Conservation (phyloP, 2,113 vertebrate species). For the Cheilinus undulatus region DNA sequence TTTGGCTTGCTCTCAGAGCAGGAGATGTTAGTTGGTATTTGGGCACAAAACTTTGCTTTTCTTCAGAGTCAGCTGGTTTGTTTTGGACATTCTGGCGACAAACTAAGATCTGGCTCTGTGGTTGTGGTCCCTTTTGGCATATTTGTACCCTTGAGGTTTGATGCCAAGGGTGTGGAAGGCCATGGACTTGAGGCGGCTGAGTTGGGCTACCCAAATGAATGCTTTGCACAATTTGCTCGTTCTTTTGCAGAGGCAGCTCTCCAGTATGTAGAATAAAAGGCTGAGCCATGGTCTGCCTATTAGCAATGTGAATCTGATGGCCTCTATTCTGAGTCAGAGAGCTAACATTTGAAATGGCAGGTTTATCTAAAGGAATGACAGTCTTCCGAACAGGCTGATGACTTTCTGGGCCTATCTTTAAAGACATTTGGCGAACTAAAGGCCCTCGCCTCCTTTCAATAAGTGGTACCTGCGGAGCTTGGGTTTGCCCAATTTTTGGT, state of each 20-base stretch:
- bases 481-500: slow-evolving; percentile 73
- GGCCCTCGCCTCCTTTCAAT: slow-evolving; percentile 95
- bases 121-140: slow-evolving; percentile 72
- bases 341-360: slow-evolving; percentile 71
- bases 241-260: slow-evolving; percentile 70
- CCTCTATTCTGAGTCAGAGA: slow-evolving; percentile 78
- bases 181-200: slow-evolving; percentile 83
- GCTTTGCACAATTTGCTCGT: slow-evolving; percentile 81
- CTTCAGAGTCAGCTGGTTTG: slow-evolving; percentile 64
- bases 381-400: slow-evolving; percentile 82
- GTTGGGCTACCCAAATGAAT: slow-evolving; percentile 81
- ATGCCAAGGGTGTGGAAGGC: slow-evolving; percentile 85
- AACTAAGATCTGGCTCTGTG: slow-evolving; percentile 73
- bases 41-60: slow-evolving; percentile 86
- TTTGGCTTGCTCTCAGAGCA: slow-evolving; percentile 82
- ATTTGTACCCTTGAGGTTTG: slow-evolving; percentile 78
- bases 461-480: slow-evolving; percentile 87
- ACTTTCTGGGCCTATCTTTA: slow-evolving; percentile 92
- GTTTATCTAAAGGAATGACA: slow-evolving; percentile 78
- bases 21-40: slow-evolving; percentile 93
- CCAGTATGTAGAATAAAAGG: slow-evolving; percentile 73
- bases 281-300: slow-evolving; percentile 58
- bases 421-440: slow-evolving; percentile 94
- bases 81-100: slow-evolving; percentile 74
- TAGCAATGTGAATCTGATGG: slow-evolving; percentile 76